Conservation (phyloP, 1,140 invertebrate species). For the Matsumurasca onukii region DNA sequence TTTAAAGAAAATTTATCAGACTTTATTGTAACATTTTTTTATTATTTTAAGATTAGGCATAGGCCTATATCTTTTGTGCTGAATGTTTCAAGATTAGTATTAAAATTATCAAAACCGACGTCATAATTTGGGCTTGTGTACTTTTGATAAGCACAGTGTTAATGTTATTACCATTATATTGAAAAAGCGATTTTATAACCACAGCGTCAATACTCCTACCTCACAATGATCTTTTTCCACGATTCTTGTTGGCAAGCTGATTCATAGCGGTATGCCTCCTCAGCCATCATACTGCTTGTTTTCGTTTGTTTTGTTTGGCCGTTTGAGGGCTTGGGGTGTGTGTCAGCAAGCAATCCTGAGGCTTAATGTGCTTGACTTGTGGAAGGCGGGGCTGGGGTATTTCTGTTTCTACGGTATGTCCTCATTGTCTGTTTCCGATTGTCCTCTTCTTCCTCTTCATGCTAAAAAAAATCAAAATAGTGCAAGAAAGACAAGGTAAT, state of each 20-base stretch:
- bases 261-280: constrained; percentile 22
- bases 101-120: background rate
- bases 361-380: background rate
- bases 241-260: constrained; percentile 18
- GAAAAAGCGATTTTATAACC: too few species aligned
- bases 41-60: background rate
- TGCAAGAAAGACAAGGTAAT: constrained; percentile 10
- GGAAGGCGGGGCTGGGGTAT: background rate
- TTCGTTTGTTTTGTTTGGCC: constrained; percentile 7
- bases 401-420: constrained; percentile 17
- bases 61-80: background rate
- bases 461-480: constrained; percentile 28
- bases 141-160: background rate
- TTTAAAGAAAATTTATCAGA: background rate
- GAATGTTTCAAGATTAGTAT: background rate
- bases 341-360: constrained; percentile 3
- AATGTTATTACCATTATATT: background rate
- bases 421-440: constrained; percentile 22
- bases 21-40: background rate
- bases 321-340: constrained; percentile 4
- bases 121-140: background rate
- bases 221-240: constrained; percentile 24
- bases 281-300: constrained; percentile 19
- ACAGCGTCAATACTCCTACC: constrained; percentile 20
- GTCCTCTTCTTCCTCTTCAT: constrained; percentile 7